These are phyloP conservation scores for Nipponia nippon DNA, from an alignment of 2,113 vertebrate species.

Conservation along the genomic window DNA sequence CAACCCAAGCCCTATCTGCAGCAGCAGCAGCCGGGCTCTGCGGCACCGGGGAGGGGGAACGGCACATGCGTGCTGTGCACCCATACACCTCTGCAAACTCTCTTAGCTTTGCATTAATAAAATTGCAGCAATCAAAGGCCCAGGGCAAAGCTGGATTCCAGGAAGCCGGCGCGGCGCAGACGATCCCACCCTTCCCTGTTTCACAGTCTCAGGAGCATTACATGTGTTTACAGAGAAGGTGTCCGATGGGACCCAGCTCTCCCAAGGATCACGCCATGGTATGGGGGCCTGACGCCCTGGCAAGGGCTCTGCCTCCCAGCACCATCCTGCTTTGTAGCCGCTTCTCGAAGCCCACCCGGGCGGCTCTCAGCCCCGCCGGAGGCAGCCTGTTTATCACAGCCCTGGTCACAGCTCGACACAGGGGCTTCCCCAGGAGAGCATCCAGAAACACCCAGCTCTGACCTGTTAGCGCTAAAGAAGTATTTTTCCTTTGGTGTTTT, in stretches of 20 bases:
- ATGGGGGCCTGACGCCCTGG: rapidly evolving
- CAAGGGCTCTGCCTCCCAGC: not conserved
- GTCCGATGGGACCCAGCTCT: too few relatives aligned
- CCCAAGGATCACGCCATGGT: not conserved
- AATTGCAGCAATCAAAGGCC: not conserved
- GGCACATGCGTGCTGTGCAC: not conserved
- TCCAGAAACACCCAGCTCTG: not conserved
- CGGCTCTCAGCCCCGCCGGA: too few relatives aligned
- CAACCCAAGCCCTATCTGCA: not conserved
- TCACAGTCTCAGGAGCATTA: not conserved
- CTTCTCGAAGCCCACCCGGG: rapidly evolving
- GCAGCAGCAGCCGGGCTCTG: not conserved
- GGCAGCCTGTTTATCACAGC: not conserved
- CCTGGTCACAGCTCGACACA: rapidly evolving
- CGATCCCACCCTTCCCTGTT: not conserved
- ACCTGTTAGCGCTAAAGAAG: too few relatives aligned
- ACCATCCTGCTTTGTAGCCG: too few relatives aligned
- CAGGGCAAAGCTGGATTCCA: not conserved
- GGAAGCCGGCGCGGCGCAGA: not conserved
- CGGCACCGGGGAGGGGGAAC: not conserved
- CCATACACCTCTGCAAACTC: not conserved
- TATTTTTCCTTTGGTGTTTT: not conserved
- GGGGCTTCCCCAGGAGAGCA: not conserved
- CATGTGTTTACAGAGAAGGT: not conserved
- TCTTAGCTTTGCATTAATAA: not conserved